These are phyloP conservation scores for Heliangelus exortis DNA, from an alignment of 2,797 vertebrate genomes.

Conservation along the genomic window DNA sequence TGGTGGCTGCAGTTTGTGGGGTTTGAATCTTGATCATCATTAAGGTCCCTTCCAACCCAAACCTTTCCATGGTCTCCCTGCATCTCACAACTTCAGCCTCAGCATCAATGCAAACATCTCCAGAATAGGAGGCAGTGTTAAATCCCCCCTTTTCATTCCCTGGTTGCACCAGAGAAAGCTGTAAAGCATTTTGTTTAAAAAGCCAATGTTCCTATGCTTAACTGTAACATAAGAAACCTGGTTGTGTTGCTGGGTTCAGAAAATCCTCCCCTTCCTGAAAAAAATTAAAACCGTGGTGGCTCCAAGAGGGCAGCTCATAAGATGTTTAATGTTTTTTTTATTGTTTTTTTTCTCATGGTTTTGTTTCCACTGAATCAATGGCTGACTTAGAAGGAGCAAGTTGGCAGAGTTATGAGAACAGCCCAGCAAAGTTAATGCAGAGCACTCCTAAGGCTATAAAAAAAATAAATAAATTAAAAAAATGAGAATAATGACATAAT, in stretches of 20 bases:
- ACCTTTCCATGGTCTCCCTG: no score
- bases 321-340: neutral
- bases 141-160: neutral
- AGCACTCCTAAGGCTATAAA: neutral
- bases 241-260: neutral
- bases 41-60: no score
- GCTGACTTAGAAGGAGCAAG: neutral
- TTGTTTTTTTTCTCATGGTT: neutral
- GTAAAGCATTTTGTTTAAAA: neutral
- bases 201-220: accelerated
- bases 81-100: neutral
- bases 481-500: neutral
- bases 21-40: no score
- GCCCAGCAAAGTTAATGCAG: neutral
- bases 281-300: accelerated
- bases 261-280: neutral
- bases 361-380: neutral
- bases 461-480: neutral
- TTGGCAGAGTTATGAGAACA: neutral
- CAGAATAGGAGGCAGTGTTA: neutral
- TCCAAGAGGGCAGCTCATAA: neutral
- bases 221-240: accelerated
- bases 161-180: neutral
- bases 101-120: neutral
- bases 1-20: neutral